A percentile compares a stretch with the other conserved stretches of the same genome.
Evolutionary conservation across 1,140 invertebrate genomes (phyloP).

Genomic region (Protaetia brevitarsis): DNA sequence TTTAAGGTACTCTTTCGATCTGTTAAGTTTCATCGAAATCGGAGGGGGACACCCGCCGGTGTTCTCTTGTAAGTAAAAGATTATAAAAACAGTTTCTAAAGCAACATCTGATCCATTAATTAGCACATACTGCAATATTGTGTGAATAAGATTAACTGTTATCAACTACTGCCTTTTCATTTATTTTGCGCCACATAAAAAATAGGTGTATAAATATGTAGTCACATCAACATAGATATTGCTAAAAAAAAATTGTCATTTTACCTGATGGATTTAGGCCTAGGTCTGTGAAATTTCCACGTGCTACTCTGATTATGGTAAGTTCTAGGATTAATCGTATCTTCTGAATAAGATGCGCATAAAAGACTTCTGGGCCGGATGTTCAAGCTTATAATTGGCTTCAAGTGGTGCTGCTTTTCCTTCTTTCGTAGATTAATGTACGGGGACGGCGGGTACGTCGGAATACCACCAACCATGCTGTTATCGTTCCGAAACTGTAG

Average conservation of each 20-base stretch:
- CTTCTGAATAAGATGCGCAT: conserved; percentile 34
- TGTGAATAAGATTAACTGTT: too few species aligned
- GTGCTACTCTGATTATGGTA: conserved; percentile 38
- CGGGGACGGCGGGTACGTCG: conserved; percentile 27
- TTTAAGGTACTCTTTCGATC: too few species aligned
- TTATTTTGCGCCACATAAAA: too few species aligned
- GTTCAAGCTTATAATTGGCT: conserved; percentile 24
- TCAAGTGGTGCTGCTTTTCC: conserved; percentile 31
- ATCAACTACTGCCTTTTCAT: too few species aligned
- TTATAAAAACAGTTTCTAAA: too few species aligned
- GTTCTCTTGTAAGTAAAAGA: too few species aligned
- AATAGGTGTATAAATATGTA: too few species aligned
- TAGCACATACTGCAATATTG: too few species aligned
- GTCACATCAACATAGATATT: too few species aligned
- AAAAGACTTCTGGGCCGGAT: conserved; percentile 38
- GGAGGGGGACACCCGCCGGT: too few species aligned
- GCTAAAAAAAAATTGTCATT: background rate
- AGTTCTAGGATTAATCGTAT: conserved; percentile 33
- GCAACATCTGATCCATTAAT: too few species aligned
- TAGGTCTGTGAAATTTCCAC: conserved; percentile 39
- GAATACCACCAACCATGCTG: conserved; percentile 28
- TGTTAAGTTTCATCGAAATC: too few species aligned
- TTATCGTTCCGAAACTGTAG: conserved; percentile 32
- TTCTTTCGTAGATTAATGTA: conserved; percentile 34
- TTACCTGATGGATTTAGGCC: conserved; percentile 40